A percentile compares a stretch with the other conserved stretches of the same genome.
phyloP scores from a whole-genome alignment of 2,113 vertebrate genomes.

The Athene noctua region DNA sequence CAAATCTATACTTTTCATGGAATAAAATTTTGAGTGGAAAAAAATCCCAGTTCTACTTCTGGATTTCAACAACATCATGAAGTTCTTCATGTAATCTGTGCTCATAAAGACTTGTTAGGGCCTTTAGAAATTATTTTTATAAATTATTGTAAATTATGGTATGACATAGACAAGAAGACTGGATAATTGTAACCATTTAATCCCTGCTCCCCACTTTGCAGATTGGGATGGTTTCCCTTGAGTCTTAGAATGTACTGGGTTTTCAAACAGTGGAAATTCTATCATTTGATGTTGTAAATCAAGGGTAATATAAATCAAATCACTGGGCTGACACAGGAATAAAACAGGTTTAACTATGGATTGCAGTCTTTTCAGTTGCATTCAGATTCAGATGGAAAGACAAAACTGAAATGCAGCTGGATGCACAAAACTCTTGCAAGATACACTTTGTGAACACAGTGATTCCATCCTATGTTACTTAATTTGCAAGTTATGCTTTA shows the following conservation, averaged over 20 bases:
- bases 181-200: not conserved
- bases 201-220: not conserved
- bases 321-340: not conserved
- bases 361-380: not conserved
- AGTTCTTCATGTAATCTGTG: not conserved
- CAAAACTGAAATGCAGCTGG: not conserved
- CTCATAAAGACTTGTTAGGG: not conserved
- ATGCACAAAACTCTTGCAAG: not conserved
- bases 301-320: not conserved
- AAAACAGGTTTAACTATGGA: not conserved
- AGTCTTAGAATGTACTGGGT: not conserved
- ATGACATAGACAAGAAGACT: not conserved
- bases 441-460: not conserved
- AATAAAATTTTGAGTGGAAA: not conserved
- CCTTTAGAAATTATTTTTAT: not conserved
- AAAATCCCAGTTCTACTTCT: not conserved
- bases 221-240: not conserved
- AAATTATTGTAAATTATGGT: not conserved
- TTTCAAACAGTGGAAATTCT: not conserved
- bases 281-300: not conserved
- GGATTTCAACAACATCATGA: not conserved
- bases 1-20: not conserved
- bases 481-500: not conserved
- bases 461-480: not conserved
- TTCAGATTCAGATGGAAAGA: not conserved